Base-by-base conservation (phyloP, 2,797 vertebrate species). In the Crenuchus spilurus region DNA sequence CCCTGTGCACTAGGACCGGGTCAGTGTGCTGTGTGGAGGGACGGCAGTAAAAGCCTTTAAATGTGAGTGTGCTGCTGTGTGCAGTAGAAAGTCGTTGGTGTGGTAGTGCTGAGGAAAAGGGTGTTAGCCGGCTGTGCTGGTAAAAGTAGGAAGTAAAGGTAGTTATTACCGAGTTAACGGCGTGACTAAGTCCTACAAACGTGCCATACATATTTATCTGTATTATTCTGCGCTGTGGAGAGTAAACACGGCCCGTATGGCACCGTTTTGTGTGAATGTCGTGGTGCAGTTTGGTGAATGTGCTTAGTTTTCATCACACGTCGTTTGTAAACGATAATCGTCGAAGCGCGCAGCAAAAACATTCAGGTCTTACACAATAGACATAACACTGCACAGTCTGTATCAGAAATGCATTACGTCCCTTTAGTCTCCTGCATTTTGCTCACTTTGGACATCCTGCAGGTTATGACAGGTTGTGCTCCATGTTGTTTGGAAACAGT, bases 61-160 rank as follows among this genome's bases (percentile, higher is more conserved):
- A 48, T 61, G 69, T 66, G 51, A 54, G 44, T 54, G 18, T 20
- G 48, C 57, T 14, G 44, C 5, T 39, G 55, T 30, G 80, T 76
- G 33, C 39, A 68, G 26, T 69, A 63, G 51, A 48, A 77, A 71
- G 64, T 58, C 60, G 28, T 69, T 76, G 44, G 20, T 67, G 46
- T 44, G 37, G 35, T 44, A 51, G 46, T 80, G 81, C 65, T 72
- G 71, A 58, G 63, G 81, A 90, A 87, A 88, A 86, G 91, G 92
- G 92, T 94, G 92, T 92, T 90, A 91, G 88, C 90, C 84, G 87
- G 83, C 74, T 84, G 79, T 89, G 90, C 87, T 89, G 82, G 85
- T 80, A 77, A 92, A 87, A 94, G 91, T 94, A 94, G 95, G 94
- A 96, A 95, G 94, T 93, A 90, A 88, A 90, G 86, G 84, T 63